phyloP scores from a whole-genome alignment of 2,888 invertebrate genomes.

The Euphydryas editha region DNA sequence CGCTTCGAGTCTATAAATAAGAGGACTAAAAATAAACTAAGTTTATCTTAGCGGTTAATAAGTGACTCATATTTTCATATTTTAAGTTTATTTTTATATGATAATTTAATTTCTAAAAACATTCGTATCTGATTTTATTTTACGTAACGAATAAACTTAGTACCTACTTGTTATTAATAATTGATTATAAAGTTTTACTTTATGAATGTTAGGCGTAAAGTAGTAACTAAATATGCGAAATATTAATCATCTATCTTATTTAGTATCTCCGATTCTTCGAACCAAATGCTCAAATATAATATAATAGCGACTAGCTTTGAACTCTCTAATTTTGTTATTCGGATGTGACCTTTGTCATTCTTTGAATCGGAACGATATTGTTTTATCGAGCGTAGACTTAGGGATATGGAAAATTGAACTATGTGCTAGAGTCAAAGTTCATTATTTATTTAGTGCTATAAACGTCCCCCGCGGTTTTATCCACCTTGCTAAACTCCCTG shows the following conservation, averaged over 20 bases:
- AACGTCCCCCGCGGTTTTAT: neutral
- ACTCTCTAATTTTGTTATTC: conserved; percentile 12
- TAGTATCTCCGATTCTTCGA: conserved; percentile 2
- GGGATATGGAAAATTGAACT: conserved; percentile 6
- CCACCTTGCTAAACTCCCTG: neutral
- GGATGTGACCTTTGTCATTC: conserved; percentile 13
- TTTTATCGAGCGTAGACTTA: conserved; percentile 11
- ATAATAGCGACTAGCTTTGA: conserved; percentile 8
- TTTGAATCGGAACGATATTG: conserved; percentile 5
- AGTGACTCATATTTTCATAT: neutral
- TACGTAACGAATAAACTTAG: neutral
- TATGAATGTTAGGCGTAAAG: neutral
- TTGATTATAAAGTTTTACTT: neutral
- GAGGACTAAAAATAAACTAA: conserved; percentile 6
- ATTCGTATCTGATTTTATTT: neutral
- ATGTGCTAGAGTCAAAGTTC: neutral
- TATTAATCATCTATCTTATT: conserved; percentile 21
- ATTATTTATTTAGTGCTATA: neutral
- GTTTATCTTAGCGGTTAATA: neutral
- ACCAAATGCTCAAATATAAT: neutral
- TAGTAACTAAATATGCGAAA: neutral
- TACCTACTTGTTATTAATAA: neutral
- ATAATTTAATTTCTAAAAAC: neutral
- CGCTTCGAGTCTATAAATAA: conserved; percentile 28
- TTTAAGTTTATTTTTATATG: neutral